phyloP scores from a whole-genome alignment of 2,797 vertebrate genomes.

The Agapornis canus region DNA sequence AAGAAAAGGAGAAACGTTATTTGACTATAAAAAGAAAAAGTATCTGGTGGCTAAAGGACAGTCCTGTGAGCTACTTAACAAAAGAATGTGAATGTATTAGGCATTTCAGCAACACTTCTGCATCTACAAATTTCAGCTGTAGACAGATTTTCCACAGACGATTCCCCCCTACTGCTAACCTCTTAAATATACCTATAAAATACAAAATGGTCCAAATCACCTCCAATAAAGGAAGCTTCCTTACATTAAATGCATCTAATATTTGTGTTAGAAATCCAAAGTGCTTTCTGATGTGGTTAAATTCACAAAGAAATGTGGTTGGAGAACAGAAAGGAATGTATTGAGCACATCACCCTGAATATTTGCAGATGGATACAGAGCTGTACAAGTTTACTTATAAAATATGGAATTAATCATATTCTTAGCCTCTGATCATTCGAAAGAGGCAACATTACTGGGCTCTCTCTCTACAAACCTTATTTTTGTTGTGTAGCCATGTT shows the following conservation, averaged over 20 bases:
- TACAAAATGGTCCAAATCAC: conserved; percentile 62
- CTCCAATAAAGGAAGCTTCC: conserved; percentile 61
- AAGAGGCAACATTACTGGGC: not conserved
- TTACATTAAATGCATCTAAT: conserved; percentile 54
- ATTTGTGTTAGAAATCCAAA: conserved; percentile 51
- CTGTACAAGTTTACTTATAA: conserved; percentile 18
- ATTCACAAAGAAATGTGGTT: conserved; percentile 39
- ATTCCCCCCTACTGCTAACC: conserved; percentile 61
- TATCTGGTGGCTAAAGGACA: conserved; percentile 61
- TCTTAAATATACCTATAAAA: conserved; percentile 73
- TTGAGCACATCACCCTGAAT: conserved; percentile 35
- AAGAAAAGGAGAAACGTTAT: not conserved
- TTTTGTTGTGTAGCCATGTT: conserved; percentile 61
- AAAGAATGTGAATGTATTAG: conserved; percentile 71
- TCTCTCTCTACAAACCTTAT: conserved; percentile 9
- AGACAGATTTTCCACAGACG: conserved; percentile 75
- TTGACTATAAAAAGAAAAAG: not conserved
- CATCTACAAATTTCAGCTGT: conserved; percentile 71
- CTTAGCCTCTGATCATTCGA: not conserved
- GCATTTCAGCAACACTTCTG: conserved; percentile 75
- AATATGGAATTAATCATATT: conserved; percentile 25
- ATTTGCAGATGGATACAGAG: conserved; percentile 26
- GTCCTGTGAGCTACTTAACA: conserved; percentile 63
- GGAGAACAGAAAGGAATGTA: conserved; percentile 53
- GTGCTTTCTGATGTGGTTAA: conserved; percentile 67